Evolutionary conservation across 2,797 vertebrate species (phyloP), one percentile per base, ranked within the genome.

Genomic region (Champsocephalus esox): DNA sequence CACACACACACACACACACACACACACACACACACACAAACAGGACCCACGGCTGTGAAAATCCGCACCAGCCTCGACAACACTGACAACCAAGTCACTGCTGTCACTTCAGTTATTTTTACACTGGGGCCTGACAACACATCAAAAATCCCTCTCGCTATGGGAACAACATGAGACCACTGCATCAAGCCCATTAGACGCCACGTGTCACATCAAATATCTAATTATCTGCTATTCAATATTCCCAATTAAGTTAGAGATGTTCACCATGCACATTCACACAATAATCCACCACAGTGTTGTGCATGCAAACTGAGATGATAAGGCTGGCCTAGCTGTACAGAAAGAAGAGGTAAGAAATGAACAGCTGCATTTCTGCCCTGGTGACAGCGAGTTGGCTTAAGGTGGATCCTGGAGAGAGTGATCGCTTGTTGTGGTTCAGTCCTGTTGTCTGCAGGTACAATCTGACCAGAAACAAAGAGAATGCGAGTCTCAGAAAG

Each of bases 61-160:
- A 94, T 93, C 91, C 82, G 79, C 92, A 92, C 89, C 90, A 93
- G 90, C 91, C 91, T 87, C 91, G 90, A 92, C 93, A 93, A 93
- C 92, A 93, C 87, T 92, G 92, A 93, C 93, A 94, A 93, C 93
- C 92, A 92, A 94, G 93, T 93, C 93, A 92, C 89, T 93, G 90
- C 92, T 94, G 93, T 94, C 93, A 94, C 90, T 94, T 94, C 92
- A 91, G 93, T 93, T 94, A 94, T 94, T 94, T 94, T 93, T 94
- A 94, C 93, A 93, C 89, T 83, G 83, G 87, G 90, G 87, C 89
- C 89, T 93, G 93, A 93, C 93, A 93, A 93, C 91, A 90, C 92
- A 94, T 94, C 90, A 93, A 88, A 92, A 93, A 92, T 93, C 87
- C 87, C 86, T 89, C 92, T 93, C 88, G 89, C 92, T 90, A 90